Percentiles rank a stretch among this genome's conserved stretches.
phyloP scores from a whole-genome alignment of 2,113 vertebrate species.

The Diadophis punctatus region DNA sequence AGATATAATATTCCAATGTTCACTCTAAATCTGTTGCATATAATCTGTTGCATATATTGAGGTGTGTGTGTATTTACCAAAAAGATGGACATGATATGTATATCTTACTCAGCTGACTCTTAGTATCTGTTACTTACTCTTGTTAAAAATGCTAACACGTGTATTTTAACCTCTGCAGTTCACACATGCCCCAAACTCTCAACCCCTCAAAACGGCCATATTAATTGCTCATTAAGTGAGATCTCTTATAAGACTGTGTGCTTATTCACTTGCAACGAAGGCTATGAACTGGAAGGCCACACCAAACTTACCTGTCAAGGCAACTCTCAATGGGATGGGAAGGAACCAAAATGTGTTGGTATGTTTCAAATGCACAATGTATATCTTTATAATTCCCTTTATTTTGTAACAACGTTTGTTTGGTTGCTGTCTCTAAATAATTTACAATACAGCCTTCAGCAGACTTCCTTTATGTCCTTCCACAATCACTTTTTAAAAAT shows the following conservation, averaged over 20 bases:
- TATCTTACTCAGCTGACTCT: background rate
- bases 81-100: background rate
- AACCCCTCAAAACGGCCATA: slow-evolving; percentile 73
- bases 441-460: background rate
- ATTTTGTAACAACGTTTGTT: background rate
- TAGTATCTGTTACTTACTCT: background rate
- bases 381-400: background rate
- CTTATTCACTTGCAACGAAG: slow-evolving; percentile 79
- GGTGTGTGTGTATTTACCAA: background rate
- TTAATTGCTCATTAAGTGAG: slow-evolving; percentile 78
- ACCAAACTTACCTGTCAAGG: slow-evolving; percentile 81
- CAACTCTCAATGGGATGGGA: slow-evolving; percentile 85
- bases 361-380: slow-evolving; percentile 44
- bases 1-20: background rate
- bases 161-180: slow-evolving; percentile 66
- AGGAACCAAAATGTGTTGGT: slow-evolving; percentile 90
- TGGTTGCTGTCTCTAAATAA: background rate
- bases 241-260: slow-evolving; percentile 78
- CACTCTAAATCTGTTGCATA: background rate
- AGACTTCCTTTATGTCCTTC: background rate
- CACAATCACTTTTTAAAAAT: background rate
- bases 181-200: slow-evolving; percentile 81
- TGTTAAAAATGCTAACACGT: background rate
- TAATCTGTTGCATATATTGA: background rate
- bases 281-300: slow-evolving; percentile 84